Conservation (phyloP, 2,888 invertebrate species). For the Thelaira solivaga region DNA sequence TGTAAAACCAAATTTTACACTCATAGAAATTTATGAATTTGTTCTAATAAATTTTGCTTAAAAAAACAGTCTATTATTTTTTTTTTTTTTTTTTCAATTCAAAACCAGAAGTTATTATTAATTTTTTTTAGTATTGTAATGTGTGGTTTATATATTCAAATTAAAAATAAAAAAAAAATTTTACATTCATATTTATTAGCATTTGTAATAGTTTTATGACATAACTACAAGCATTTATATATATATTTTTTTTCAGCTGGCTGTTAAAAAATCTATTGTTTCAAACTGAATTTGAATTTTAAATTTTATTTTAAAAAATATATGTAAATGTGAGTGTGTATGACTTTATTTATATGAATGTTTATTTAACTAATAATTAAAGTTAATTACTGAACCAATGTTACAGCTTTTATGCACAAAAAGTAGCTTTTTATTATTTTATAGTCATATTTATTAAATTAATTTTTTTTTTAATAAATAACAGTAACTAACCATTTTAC, state of each 20-base stretch:
- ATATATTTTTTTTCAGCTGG: background rate
- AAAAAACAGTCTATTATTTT: no score
- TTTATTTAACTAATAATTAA: conserved; percentile 20
- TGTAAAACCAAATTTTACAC: conserved; percentile 7
- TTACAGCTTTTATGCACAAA: background rate
- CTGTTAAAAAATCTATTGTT: conserved; percentile 28
- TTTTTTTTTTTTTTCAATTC: no score
- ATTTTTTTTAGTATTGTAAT: no score
- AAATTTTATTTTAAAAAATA: no score
- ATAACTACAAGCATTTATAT: conserved; percentile 7
- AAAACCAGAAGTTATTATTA: no score
- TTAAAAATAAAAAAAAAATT: background rate
- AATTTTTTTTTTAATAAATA: conserved; percentile 6
- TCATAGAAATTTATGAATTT: conserved; percentile 10
- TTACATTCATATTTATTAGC: conserved; percentile 9
- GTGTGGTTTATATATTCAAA: no score
- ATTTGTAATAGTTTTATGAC: conserved; percentile 25
- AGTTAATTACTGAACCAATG: conserved; percentile 10
- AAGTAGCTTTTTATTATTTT: no score
- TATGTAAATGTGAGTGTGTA: no score
- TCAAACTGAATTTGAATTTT: conserved; percentile 6
- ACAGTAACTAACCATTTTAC: conserved; percentile 3
- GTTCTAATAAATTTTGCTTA: no score
- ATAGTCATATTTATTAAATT: background rate
- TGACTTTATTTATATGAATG: no score